Base-by-base conservation (phyloP, 64 coral and sea anemone species). In the Montipora cactus region DNA sequence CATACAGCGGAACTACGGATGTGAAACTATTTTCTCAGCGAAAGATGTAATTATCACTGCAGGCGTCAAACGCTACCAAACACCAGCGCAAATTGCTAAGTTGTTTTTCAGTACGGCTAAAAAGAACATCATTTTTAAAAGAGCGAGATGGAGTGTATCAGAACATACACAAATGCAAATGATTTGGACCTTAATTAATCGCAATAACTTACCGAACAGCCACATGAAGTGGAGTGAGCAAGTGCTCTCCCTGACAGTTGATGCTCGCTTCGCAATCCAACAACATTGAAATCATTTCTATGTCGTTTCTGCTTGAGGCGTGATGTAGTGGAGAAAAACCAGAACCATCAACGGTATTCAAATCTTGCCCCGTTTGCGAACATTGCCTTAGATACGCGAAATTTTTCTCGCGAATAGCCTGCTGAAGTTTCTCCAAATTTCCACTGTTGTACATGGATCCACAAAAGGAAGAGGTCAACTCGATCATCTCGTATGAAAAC, bases 121-220 rank as follows among this genome's bases (percentile, higher is more conserved):
- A 37, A 37, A 37, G 1, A 37, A 37, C 1, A 37, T 37, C 28
- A 37, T 37, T 37, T 37, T 1, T 37, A 37, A 37, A 37, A 37
- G 28, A 37, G 28, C 28, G 28, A 37, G 1, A 37, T 37, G 28
- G 28, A 37, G 28, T 37, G 28, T 1, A 37, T 37, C 28, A 37
- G 28, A 37, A 37, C 28, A 37, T 37, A 37, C 28, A 37, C 28
- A 37, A 37, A 37, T 37, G 28, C 28, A 37, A 37, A 37, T 37
- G 28, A 37, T 37, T 37, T 37, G 28, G 28, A 37, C 28, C 1
- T 37, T 37, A 37, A 37, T 37, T 37, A 37, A 37, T 37, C 28
- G 28, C 28, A 37, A 64, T 57, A 66, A 67, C 81, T 84, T 48
- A 84, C 59, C 81, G 81, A n/a, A 84, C 81, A 8, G 81, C 81